These are phyloP conservation scores for Apteryx owenii DNA, from an alignment of 2,113 vertebrate genomes.

Conservation along the genomic window DNA sequence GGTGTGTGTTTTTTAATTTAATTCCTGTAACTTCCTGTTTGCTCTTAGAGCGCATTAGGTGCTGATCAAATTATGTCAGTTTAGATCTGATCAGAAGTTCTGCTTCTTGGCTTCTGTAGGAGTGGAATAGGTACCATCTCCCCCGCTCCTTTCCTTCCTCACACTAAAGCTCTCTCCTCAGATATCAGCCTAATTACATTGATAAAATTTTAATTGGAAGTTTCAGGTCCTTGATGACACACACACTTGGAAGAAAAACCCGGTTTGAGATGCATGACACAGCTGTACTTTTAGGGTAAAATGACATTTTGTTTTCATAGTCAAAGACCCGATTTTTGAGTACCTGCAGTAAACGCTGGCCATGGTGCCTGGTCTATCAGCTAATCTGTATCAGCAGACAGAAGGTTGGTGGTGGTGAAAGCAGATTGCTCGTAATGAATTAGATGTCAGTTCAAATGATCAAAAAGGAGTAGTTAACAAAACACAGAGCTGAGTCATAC, in stretches of 20 bases:
- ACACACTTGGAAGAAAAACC: neutral
- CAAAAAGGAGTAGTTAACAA: slow-evolving; percentile 52
- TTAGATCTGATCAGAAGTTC: neutral
- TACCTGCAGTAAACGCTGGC: neutral
- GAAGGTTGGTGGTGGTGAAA: slow-evolving; percentile 70
- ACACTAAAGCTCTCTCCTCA: neutral
- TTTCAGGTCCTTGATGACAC: neutral
- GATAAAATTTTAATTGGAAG: neutral
- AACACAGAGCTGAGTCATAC: slow-evolving; percentile 65
- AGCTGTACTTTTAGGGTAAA: neutral
- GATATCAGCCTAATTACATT: neutral
- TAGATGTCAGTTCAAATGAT: slow-evolving; percentile 81
- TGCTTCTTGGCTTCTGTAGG: neutral
- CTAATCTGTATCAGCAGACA: slow-evolving; percentile 50
- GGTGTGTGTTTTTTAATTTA: neutral
- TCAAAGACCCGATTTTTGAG: slow-evolving; percentile 1
- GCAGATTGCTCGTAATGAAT: slow-evolving; percentile 82
- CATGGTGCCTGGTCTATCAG: slow-evolving; percentile 51
- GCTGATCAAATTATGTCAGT: neutral
- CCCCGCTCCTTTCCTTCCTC: neutral
- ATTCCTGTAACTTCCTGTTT: neutral
- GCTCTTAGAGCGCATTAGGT: neutral
- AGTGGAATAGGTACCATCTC: neutral
- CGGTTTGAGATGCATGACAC: neutral
- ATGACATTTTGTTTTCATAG: neutral